Conservation (phyloP, 2,797 vertebrate species). For the Rhynchonycteris naso region DNA sequence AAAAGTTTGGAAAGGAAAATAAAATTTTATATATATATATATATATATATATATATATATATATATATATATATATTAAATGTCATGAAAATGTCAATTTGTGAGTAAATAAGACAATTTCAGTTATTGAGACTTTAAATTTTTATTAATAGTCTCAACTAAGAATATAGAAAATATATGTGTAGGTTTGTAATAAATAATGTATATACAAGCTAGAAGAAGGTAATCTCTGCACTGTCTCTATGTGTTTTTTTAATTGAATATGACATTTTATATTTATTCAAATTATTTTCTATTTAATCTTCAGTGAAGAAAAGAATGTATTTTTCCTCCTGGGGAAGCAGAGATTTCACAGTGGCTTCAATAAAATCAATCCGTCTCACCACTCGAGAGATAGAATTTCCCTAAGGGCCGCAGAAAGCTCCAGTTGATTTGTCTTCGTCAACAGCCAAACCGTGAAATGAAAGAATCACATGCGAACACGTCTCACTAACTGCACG, state of each 20-base stretch:
- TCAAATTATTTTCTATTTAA: constrained; percentile 54
- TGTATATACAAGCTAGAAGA: constrained; percentile 7
- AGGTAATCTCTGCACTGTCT: neutral
- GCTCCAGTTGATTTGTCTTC: constrained; percentile 19
- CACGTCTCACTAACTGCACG: neutral
- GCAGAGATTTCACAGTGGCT: constrained; percentile 45
- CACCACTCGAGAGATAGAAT: neutral
- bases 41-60: no score
- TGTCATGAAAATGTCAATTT: constrained; percentile 10
- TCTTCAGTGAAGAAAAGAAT: constrained; percentile 52
- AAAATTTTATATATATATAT: neutral
- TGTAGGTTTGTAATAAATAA: neutral
- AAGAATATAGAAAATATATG: neutral
- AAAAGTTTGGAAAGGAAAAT: neutral
- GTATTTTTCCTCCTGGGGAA: constrained; percentile 50
- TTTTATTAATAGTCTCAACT: neutral
- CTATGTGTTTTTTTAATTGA: constrained; percentile 27
- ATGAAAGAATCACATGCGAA: neutral
- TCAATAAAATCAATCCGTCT: constrained; percentile 55
- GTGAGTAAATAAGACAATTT: neutral
- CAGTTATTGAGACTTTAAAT: neutral
- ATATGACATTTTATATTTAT: constrained; percentile 37
- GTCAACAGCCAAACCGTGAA: constrained; percentile 35
- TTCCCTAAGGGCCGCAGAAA: constrained; percentile 38
- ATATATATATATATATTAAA: neutral